Evolutionary conservation across 2,113 vertebrate genomes (phyloP).

Genomic region (Limnothrissa miodon): DNA sequence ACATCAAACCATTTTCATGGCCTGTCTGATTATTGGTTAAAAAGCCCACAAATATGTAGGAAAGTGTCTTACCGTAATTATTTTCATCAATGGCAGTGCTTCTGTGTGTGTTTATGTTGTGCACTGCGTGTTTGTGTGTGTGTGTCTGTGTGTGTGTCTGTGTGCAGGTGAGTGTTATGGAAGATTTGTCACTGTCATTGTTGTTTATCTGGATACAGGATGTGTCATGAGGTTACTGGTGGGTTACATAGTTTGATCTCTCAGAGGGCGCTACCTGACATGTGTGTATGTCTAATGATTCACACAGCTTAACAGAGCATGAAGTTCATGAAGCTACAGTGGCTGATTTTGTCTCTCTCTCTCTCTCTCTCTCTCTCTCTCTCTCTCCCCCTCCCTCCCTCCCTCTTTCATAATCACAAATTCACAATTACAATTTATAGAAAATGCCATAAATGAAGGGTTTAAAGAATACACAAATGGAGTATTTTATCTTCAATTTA

Average conservation of each 20-base stretch:
- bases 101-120: background rate
- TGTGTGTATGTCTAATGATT: constrained; percentile 46
- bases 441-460: too few species aligned
- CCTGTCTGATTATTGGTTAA: background rate
- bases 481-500: too few species aligned
- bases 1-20: background rate
- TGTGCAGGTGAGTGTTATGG: constrained; percentile 31
- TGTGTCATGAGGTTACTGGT: constrained; percentile 58
- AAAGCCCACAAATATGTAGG: background rate
- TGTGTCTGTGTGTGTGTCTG: background rate
- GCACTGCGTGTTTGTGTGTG: background rate
- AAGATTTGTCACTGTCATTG: constrained; percentile 44
- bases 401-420: background rate
- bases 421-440: background rate
- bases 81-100: background rate
- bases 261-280: constrained; percentile 53
- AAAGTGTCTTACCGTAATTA: background rate
- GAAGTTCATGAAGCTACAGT: constrained; percentile 8
- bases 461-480: too few species aligned
- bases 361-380: background rate
- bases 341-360: background rate
- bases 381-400: background rate
- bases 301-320: constrained; percentile 40
- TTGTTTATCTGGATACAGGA: constrained; percentile 55
- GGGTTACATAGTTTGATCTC: constrained; percentile 54